phyloP scores from a whole-genome alignment of 2,888 invertebrate species.

The Ischnus inquisitorius region DNA sequence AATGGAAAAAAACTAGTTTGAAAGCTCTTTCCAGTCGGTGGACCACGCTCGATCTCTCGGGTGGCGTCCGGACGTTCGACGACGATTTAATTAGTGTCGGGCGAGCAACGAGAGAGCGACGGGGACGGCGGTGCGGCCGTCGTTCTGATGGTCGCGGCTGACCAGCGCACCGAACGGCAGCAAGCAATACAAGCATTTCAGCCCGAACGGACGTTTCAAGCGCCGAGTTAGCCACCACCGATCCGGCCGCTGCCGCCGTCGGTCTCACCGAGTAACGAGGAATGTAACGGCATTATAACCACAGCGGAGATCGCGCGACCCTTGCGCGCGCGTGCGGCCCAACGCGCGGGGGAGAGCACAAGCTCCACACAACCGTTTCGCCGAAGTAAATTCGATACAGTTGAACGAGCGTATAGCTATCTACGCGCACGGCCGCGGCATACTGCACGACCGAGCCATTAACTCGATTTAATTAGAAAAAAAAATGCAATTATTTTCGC shows the following conservation, averaged over 20 bases:
- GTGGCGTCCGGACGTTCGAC: constrained; percentile 62
- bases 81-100: constrained; percentile 69
- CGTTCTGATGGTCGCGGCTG: constrained; percentile 54
- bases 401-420: neutral
- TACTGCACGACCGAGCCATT: neutral
- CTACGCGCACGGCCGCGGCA: neutral
- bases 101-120: constrained; percentile 39
- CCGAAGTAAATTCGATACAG: constrained; percentile 36
- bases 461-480: neutral
- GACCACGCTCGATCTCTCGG: constrained; percentile 50
- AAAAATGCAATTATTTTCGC: neutral
- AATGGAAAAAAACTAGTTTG: constrained; percentile 8
- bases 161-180: constrained; percentile 48
- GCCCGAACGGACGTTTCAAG: constrained; percentile 59
- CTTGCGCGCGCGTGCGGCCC: constrained; percentile 60
- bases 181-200: constrained; percentile 41
- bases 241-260: constrained; percentile 40
- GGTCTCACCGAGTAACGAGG: constrained; percentile 62
- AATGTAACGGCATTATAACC: constrained; percentile 68
- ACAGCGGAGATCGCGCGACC: constrained; percentile 60
- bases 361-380: constrained; percentile 1
- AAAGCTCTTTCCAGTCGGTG: constrained; percentile 34
- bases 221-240: constrained; percentile 61
- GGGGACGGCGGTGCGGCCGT: constrained; percentile 42
- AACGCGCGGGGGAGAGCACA: constrained; percentile 18